These are phyloP conservation scores for Parnassius smintheus DNA, from an alignment of 2,888 invertebrate genomes.

Conservation along the genomic window DNA sequence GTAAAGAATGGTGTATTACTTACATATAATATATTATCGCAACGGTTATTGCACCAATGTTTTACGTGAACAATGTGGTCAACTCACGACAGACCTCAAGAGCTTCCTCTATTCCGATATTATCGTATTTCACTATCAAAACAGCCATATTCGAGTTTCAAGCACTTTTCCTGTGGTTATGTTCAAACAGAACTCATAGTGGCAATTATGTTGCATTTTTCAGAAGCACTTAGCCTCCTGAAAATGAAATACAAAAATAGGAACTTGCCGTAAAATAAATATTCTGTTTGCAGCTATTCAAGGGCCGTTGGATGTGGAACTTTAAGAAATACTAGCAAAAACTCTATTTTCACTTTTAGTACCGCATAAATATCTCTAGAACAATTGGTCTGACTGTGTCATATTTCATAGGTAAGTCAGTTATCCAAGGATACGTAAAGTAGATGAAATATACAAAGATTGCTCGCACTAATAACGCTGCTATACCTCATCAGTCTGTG, in stretches of 20 bases:
- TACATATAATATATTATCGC: background rate
- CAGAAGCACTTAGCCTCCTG: conserved; percentile 22
- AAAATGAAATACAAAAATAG: background rate
- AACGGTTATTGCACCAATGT: background rate
- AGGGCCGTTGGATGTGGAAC: background rate
- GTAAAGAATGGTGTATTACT: background rate
- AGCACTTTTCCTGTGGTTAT: conserved; percentile 38
- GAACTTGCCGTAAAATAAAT: background rate
- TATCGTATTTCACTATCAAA: conserved; percentile 54
- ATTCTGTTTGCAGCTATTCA: background rate
- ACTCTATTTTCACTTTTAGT: background rate
- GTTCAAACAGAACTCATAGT: conserved; percentile 43
- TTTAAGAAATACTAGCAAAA: background rate
- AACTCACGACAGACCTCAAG: conserved; percentile 33
- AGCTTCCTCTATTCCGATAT: conserved; percentile 36
- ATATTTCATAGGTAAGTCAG: too few species aligned
- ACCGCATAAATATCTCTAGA: background rate
- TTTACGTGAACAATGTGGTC: background rate
- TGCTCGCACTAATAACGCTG: too few species aligned
- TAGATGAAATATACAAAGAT: too few species aligned
- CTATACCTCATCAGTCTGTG: too few species aligned
- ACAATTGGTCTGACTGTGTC: background rate
- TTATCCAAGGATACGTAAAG: too few species aligned
- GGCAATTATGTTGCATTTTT: conserved; percentile 36
- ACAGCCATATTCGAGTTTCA: conserved; percentile 40